Conservation (phyloP, 2,113 vertebrate genomes). For the Heloderma charlesbogerti region DNA sequence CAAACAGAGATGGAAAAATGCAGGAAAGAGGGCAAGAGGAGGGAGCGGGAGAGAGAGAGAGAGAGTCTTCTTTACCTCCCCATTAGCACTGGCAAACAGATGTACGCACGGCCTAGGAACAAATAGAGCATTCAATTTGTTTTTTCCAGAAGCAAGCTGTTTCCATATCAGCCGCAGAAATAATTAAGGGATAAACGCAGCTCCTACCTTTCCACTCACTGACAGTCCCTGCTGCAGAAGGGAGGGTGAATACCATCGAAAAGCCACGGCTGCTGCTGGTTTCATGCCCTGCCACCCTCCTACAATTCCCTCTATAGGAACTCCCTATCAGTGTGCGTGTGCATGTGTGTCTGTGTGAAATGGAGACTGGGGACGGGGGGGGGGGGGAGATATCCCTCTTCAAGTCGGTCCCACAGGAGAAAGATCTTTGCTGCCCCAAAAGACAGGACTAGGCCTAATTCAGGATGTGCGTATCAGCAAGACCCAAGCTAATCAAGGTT, state of each 20-base stretch:
- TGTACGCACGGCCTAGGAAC: not conserved
- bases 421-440: too few relatives aligned
- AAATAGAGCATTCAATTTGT: not conserved
- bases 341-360: too few relatives aligned
- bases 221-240: not conserved
- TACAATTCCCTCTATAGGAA: not conserved
- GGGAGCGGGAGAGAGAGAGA: not conserved
- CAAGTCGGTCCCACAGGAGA: too few relatives aligned
- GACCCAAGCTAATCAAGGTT: too few relatives aligned
- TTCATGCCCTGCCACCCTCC: not conserved
- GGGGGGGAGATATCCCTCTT: too few relatives aligned
- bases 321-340: too few relatives aligned
- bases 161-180: not conserved
- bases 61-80: not conserved
- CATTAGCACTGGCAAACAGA: fast-evolving
- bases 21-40: not conserved
- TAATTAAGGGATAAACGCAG: fast-evolving
- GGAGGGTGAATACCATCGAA: fast-evolving
- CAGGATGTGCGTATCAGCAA: too few relatives aligned
- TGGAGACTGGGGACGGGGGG: too few relatives aligned
- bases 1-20: too few relatives aligned
- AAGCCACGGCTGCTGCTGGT: not conserved
- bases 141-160: fast-evolving
- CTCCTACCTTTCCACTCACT: not conserved
- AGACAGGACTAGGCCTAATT: too few relatives aligned